Base-by-base conservation (phyloP, 2,888 invertebrate genomes). In the Lysandra bellargus region DNA sequence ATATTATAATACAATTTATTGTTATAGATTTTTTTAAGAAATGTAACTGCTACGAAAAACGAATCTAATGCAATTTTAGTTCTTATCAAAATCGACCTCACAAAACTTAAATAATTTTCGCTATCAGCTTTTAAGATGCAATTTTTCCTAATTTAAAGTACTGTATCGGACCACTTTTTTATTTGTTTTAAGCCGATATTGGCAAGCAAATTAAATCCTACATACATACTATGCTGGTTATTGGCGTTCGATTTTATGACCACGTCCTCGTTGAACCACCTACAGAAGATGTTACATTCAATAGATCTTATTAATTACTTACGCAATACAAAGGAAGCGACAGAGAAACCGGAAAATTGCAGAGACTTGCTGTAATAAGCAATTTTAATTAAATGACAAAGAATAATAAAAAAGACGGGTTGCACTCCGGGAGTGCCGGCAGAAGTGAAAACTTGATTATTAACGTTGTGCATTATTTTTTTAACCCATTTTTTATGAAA, bases 261-360 rank as follows among this genome's bases (percentile, higher is more conserved):
- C 37, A 37, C 14, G 14, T 17, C 69, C 69, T 69, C 5, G 69
- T 33, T 30, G 4, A 61, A 61, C 69, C 61, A 37, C 69, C 33
- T 37, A 69, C 69, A 37, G 69, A 4, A 37, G 69, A 37, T 37
- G 33, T 30, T 30, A 69, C 1, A 37, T 14, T 69, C 17, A 37
- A 69, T 69, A 6, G 33, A 33, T 69, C 30, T 37, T 14, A 69
- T 69, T 69, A 69, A 69, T 69, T 33, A 69, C 30, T 30, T 69
- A 37, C 37, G 69, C 17, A 33, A 69, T 37, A 69, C 33, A 69
- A 33, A 69, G 69, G 33, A 69, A 69, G 69, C 69, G 33, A 69
- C 69, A 69, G 4, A 69, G 33, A 69, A 14, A 69, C 69, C 37
- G 69, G 69, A 69, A 69, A 69, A 69, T 69, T 69, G 33, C 69